Percentiles rank a stretch among this genome's conserved stretches.
These are phyloP conservation scores for Hestina assimilis DNA, from an alignment of 1,140 invertebrate genomes.

Conservation along the genomic window DNA sequence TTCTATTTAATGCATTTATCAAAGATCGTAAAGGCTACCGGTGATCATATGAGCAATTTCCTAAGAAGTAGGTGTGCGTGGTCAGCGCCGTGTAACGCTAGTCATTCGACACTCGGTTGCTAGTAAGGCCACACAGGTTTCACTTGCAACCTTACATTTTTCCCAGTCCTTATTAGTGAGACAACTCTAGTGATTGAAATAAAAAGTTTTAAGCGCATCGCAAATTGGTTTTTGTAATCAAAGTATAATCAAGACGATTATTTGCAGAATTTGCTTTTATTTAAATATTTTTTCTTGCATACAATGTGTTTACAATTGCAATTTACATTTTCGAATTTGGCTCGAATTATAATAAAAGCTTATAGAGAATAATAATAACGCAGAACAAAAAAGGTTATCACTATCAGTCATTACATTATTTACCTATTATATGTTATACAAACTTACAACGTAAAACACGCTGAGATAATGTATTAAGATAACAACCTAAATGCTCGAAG, in stretches of 20 bases:
- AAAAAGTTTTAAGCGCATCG: background rate
- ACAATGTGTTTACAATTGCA: background rate
- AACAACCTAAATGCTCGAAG: slow-evolving; percentile 3
- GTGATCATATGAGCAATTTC: slow-evolving; percentile 55
- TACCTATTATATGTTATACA: slow-evolving; percentile 13
- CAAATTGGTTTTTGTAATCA: background rate
- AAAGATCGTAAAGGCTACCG: slow-evolving; percentile 30
- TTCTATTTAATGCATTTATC: slow-evolving; percentile 23
- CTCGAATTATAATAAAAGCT: slow-evolving; percentile 7
- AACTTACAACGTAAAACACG: slow-evolving; percentile 6
- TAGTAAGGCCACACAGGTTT: slow-evolving; percentile 58
- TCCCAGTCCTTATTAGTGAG: slow-evolving; percentile 1
- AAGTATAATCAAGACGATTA: background rate
- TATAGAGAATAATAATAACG: slow-evolving; percentile 14
- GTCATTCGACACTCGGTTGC: slow-evolving; percentile 52
- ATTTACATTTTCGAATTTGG: slow-evolving; percentile 7
- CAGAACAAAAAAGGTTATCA: slow-evolving; percentile 24
- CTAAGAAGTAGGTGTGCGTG: slow-evolving; percentile 52
- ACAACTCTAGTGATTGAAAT: background rate
- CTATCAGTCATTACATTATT: slow-evolving; percentile 16
- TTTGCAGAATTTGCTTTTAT: background rate
- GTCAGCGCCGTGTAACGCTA: slow-evolving; percentile 50
- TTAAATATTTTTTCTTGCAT: background rate
- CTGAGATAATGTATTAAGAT: slow-evolving; percentile 22
- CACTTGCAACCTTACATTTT: slow-evolving; percentile 22